Conservation (phyloP, 2,888 invertebrate genomes). For the Deilephila porcellus region DNA sequence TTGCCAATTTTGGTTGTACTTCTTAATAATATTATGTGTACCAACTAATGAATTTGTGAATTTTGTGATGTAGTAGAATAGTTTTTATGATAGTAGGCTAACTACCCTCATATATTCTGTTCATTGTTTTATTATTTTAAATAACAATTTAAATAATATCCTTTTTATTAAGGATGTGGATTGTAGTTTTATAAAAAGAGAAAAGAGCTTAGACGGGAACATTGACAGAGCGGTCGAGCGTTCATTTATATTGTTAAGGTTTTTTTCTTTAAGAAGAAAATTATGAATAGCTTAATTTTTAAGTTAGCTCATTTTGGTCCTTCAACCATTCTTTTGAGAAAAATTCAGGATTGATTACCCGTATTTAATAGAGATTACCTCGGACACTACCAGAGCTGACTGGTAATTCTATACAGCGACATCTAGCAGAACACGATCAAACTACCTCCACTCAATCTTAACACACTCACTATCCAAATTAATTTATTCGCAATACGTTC, state of each 20-base stretch:
- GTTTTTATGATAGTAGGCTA: no score
- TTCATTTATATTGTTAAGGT: background rate
- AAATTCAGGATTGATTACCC: no score
- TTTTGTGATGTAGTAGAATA: no score
- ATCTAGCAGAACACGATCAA: background rate
- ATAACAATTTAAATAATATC: background rate
- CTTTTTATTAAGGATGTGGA: background rate
- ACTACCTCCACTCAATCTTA: background rate
- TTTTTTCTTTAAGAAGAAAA: no score
- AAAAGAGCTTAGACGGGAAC: background rate
- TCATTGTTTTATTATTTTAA: background rate
- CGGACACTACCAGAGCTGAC: background rate
- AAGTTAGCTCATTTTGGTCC: no score
- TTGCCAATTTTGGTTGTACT: no score
- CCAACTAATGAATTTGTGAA: no score
- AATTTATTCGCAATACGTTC: constrained; percentile 3
- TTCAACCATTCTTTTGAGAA: no score
- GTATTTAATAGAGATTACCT: background rate
- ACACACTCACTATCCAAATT: background rate
- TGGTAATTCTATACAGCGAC: background rate
- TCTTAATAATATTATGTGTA: no score
- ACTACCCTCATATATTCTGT: background rate
- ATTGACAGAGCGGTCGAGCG: background rate
- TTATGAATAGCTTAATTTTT: no score
- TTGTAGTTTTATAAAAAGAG: background rate